phyloP scores from a whole-genome alignment of 2,888 invertebrate genomes.

The Macropis europaea region DNA sequence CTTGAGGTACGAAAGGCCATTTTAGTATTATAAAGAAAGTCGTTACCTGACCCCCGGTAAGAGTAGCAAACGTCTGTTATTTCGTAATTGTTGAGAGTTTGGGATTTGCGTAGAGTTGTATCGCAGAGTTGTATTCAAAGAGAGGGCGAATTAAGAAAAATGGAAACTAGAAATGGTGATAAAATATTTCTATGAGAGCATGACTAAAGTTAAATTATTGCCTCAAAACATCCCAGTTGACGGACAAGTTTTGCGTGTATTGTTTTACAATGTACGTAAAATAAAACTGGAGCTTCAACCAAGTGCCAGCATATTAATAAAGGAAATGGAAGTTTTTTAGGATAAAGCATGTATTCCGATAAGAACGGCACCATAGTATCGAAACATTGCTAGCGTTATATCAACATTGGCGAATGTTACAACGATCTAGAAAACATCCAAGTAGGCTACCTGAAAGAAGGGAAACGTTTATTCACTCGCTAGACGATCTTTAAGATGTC shows the following conservation, averaged over 20 bases:
- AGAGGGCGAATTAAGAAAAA: neutral
- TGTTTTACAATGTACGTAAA: conserved; percentile 4
- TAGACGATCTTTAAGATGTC: neutral
- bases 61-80: neutral
- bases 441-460: neutral
- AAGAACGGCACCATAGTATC: neutral
- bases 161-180: neutral
- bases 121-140: neutral
- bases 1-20: no score
- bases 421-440: neutral
- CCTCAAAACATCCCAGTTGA: neutral
- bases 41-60: no score
- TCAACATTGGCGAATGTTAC: neutral
- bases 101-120: no score
- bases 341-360: neutral
- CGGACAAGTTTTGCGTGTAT: neutral
- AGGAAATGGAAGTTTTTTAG: conserved; percentile 1
- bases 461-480: neutral
- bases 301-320: neutral
- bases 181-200: neutral
- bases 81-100: neutral
- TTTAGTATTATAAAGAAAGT: no score
- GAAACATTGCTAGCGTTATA: neutral
- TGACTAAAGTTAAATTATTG: neutral
- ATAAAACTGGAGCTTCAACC: neutral